phyloP scores from a whole-genome alignment of 2,888 invertebrate species.

The Drosophila sordidapex region DNA sequence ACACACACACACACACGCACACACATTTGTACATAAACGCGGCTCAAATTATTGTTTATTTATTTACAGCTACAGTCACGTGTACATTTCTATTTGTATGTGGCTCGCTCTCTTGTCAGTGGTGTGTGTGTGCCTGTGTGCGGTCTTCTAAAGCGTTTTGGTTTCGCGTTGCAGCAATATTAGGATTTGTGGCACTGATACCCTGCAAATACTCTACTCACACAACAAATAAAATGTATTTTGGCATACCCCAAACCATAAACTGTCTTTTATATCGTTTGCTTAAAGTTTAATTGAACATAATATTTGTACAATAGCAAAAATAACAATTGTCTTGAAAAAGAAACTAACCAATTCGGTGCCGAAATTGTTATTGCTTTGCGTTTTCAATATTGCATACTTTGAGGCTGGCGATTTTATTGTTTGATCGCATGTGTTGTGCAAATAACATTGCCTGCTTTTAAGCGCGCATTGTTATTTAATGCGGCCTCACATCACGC shows the following conservation, averaged over 20 bases:
- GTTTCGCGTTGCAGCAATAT: constrained; percentile 37
- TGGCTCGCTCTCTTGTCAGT: constrained; percentile 13
- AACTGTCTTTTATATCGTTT: background rate
- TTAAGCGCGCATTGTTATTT: constrained; percentile 41
- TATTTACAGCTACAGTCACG: constrained; percentile 61
- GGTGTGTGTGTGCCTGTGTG: constrained; percentile 24
- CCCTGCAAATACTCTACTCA: constrained; percentile 27
- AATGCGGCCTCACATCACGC: constrained; percentile 23
- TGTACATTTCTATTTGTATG: constrained; percentile 32
- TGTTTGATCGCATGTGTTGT: constrained; percentile 24
- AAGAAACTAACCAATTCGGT: constrained; percentile 2
- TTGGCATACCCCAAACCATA: background rate
- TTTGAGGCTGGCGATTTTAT: constrained; percentile 42
- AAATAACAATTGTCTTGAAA: background rate
- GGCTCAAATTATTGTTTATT: constrained; percentile 75
- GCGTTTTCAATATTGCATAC: constrained; percentile 35
- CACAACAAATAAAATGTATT: background rate
- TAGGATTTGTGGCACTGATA: constrained; percentile 24
- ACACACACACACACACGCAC: constrained; percentile 7
- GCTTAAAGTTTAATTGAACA: background rate
- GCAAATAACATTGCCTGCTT: constrained; percentile 54
- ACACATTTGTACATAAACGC: constrained; percentile 32
- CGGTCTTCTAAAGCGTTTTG: constrained; percentile 52
- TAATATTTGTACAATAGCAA: background rate
- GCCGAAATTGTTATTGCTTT: background rate